Base-by-base conservation (phyloP, 2,888 invertebrate genomes). In the Schizaphis graminum region DNA sequence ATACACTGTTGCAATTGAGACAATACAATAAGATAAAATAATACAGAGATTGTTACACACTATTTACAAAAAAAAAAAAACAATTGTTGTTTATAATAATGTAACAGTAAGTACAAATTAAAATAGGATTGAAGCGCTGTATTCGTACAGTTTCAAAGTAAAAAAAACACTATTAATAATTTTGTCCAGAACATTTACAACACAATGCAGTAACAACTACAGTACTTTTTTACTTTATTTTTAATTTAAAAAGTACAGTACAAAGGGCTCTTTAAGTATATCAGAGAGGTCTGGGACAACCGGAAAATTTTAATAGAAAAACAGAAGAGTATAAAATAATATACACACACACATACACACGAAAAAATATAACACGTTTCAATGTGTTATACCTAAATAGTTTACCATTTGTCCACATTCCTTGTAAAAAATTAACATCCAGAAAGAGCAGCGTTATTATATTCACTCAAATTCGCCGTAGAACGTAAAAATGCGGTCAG, bases 231-330 rank as follows among this genome's bases (percentile, higher is more conserved):
- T 53, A 88, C 44, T 89, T 89, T 41, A 24, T 89, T 89, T 89
- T 89, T 56, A 89, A 57, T 57, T 89, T 89, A 57, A 89, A 89
- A 89, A 89, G 57, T 89, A 89, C 44, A n/a, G 13, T 28, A 44
- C 44, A 44, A 53, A 89, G 57, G 28, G 44, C 16, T 28, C 53
- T 88, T 57, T 21, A 56, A 89, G 89, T 41, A 16, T 89, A 56
- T 57, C 56, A 89, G 53, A 26, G 41, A 41, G 26, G 56, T 89
- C 56, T 89, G 89, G 89, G 56, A 89, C 56, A 41, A 89, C 53
- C 44, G 77, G 77, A 35, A 77, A 77, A 77, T 77, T 89, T 41
- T 89, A 41, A 28, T 41, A 57, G 57, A 41, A 57, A 41, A 44
- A 44, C 41, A 57, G 41, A 41, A 89, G 57, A 26, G 57, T 56